Conservation (phyloP, 2,888 invertebrate genomes). For the Drosophila ustulata region DNA sequence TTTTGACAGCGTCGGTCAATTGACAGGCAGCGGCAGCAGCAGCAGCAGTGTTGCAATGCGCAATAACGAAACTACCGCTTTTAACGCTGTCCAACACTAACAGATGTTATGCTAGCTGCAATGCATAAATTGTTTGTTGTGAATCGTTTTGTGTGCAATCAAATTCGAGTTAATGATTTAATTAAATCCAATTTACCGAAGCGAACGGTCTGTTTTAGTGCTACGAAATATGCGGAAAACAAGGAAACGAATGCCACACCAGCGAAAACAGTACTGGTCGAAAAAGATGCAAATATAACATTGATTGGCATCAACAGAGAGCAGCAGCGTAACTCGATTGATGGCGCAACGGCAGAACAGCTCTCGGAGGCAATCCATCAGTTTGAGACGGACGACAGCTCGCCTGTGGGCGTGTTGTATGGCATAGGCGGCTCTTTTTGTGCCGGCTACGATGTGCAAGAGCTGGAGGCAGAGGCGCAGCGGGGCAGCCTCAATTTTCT, state of each 20-base stretch:
- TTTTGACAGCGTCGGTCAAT: constrained; percentile 59
- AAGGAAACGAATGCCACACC: constrained; percentile 13
- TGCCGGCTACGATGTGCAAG: constrained; percentile 94
- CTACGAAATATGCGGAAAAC: constrained; percentile 12
- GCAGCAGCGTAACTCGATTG: constrained; percentile 92
- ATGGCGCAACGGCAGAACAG: constrained; percentile 88
- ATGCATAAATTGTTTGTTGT: constrained; percentile 59
- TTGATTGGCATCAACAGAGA: constrained; percentile 95
- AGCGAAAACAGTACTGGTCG: constrained; percentile 84
- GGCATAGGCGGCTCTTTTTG: constrained; percentile 97
- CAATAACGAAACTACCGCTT: constrained; percentile 25
- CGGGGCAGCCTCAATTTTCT: constrained; percentile 78
- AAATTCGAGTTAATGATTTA: constrained; percentile 20
- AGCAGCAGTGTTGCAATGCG: constrained; percentile 48
- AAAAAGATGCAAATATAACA: constrained; percentile 89
- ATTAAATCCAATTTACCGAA: constrained; percentile 5
- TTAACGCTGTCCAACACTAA: constrained; percentile 48
- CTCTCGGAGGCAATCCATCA: constrained; percentile 90
- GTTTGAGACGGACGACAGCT: constrained; percentile 91
- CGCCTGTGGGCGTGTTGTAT: constrained; percentile 91
- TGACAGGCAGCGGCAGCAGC: constrained; percentile 35
- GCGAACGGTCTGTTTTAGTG: constrained; percentile 25
- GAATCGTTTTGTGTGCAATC: constrained; percentile 18
- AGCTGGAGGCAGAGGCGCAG: constrained; percentile 86
- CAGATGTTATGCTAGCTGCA: constrained; percentile 40